Evolutionary conservation across 2,113 vertebrate genomes (phyloP).

Genomic region (Toxostoma redivivum): DNA sequence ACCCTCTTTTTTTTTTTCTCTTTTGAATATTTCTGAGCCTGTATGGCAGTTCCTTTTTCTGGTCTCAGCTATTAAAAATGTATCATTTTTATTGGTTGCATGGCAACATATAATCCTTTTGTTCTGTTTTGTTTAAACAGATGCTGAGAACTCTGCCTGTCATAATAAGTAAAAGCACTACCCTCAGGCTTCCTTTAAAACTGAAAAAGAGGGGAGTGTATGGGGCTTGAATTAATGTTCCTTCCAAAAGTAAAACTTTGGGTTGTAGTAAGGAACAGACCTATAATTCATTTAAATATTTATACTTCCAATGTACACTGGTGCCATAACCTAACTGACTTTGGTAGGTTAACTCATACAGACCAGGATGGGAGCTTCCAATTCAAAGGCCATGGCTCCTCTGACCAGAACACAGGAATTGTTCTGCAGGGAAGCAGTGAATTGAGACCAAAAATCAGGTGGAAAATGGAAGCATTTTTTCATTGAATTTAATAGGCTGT

Average conservation of each 20-base stretch:
- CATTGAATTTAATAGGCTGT: not conserved
- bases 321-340: not conserved
- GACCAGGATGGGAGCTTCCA: not conserved
- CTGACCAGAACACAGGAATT: not conserved
- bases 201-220: not conserved
- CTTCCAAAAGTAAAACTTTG: not conserved
- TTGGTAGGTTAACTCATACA: accelerated
- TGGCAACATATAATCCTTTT: constrained; percentile 57
- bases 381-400: not conserved
- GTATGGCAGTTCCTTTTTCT: not conserved
- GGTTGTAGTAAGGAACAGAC: not conserved
- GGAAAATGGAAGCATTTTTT: not conserved
- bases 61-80: constrained; percentile 40
- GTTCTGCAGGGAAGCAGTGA: not conserved
- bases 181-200: constrained; percentile 19
- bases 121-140: constrained; percentile 59
- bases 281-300: not conserved
- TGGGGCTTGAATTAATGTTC: not conserved
- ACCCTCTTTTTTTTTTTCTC: not conserved
- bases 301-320: not conserved
- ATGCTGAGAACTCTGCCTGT: constrained; percentile 39
- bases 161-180: constrained; percentile 27
- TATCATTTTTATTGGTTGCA: constrained; percentile 52
- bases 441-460: not conserved
- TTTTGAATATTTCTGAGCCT: not conserved